Evolutionary conservation across 2,888 invertebrate genomes (phyloP), one percentile per base, ranked within the genome.

Genomic region (Crematogaster levior): DNA sequence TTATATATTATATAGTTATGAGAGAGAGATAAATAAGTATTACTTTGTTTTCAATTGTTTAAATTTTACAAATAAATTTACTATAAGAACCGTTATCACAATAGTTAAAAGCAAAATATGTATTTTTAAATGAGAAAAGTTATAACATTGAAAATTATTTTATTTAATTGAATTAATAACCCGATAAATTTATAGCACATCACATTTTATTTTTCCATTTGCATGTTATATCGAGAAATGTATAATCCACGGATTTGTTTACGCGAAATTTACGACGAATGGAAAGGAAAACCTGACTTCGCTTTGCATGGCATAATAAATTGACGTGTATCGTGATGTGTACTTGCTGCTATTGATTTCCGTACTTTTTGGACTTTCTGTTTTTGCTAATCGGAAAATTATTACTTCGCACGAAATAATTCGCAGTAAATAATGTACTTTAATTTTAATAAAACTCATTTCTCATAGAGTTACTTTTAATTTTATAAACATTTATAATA

Each of bases 211-310:
- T 77, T 3, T 30, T 53, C 40, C 15, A 66, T 66, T 4, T 53
- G 77, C 56, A 30, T 68, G 18, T 68, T 77, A 68, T 43, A 66
- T 56, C 37, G 51, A 37, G 40, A 77, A 77, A 77, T 15, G 40
- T 40, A 75, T 77, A 77, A 77, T 77, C 30, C 66, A 27, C 43
- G 66, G 43, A 77, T 77, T 56, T 77, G 68, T 56, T 77, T 77
- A 68, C 53, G 56, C 68, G 5, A 30, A 77, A 56, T 77, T 77
- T 77, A 68, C 77, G 53, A 77, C 30, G 68, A 53, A 56, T 77
- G 68, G 56, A 56, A 63, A 68, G 43, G 21, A 77, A 56, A 56
- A 68, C 56, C 30, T 77, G 66, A 66, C 68, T 77, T 66, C 4
- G 30, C 53, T 77, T 68, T 53, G 40, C 75, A 66, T 53, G 21